Base-by-base conservation (phyloP, 2,797 vertebrate genomes). In the Tiaroga cobitis region DNA sequence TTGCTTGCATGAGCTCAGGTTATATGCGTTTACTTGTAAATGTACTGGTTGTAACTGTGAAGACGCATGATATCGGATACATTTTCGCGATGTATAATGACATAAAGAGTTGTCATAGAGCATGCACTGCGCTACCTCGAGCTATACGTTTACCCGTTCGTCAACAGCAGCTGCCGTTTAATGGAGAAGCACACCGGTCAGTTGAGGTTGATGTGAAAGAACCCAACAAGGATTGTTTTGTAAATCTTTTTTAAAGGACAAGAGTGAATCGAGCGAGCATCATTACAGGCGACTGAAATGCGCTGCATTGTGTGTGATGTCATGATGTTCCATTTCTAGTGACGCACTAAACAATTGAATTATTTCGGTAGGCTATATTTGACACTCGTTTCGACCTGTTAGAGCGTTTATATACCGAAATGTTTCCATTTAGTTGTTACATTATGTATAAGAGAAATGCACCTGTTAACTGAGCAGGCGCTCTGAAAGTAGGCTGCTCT, bases 281-380 rank as follows among this genome's bases (percentile, higher is more conserved):
- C 26, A 13, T 43, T 34, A 7, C 10, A 13, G 24, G 41, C 26
- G 61, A 11, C 54, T 7, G 21, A 65, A 32, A 65, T 43, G 74
- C 74, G 75, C 83, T 86, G 83, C 87, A 69, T 73, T 77, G 84
- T 80, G 51, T 19, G 78, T 90, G 86, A 90, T 85, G 89, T 90
- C 87, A 90, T 86, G 79, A 75, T 67, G 82, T 84, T 78, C 43
- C 70, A 41, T 83, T 86, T 75, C 70, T 32, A 83, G 63, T 46
- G 85, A 82, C 88, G 88, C 73, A 75, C 68, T 49, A 6, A 16
- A 37, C 19, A 21, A 6, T 43, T 61, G 5, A 63, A 18, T 84
- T 61, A 43, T 85, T 8, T 26, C 54, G 26, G 5, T 65, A 13
- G 9, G 54, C 8, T 56, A 59, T 4, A n/a, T 76, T 77, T 75